Base-by-base conservation (phyloP, 1,140 invertebrate species). In the Neodiprion pinetum region DNA sequence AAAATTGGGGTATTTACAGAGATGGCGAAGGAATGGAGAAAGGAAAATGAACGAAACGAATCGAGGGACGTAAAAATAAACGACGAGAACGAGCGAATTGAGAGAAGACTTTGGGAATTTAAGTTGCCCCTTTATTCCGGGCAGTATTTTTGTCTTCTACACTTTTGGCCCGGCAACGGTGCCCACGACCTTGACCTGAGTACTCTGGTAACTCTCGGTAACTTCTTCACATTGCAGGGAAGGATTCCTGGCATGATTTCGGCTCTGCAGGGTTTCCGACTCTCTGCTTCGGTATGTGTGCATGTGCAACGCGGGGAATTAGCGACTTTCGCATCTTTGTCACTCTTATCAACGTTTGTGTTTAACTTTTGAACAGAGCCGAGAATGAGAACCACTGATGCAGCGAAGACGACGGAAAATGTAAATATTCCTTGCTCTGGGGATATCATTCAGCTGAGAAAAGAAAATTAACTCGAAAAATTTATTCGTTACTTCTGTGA, bases 381-480 rank as follows among this genome's bases (percentile, higher is more conserved):
- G 28, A 40, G 28, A 3, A 40, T 40, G 28, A 40, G 28, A 40
- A 40, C 28, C 28, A 5, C 28, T 40, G 28, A 1, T 5, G 28
- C 28, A 40, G 28, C 28, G 28, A 40, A 40, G 28, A 40, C 28
- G 28, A 40, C 67, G 66, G 75, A 77, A 80, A 81, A 81, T 81
- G 75, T 80, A 80, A 81, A 81, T 81, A 81, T 14, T 40, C 28
- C 28, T 72, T 67, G 23, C 53, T 61, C 17, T 66, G 74, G 72
- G 74, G 67, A 76, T 78, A 78, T 76, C 78, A 80, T 73, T 78
- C 73, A 21, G 66, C 67, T 68, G 50, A 67, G 49, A 23, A 74
- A 78, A 78, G 81, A 80, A 81, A 81, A 81, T 81, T 80, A 81
- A 80, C 78, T 65, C 69, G 78, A 78, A 78, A 81, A 81, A 81